Evolutionary conservation across 2,113 vertebrate genomes (phyloP), one percentile per base, ranked within the genome.

Genomic region (Scytalopus superciliaris): DNA sequence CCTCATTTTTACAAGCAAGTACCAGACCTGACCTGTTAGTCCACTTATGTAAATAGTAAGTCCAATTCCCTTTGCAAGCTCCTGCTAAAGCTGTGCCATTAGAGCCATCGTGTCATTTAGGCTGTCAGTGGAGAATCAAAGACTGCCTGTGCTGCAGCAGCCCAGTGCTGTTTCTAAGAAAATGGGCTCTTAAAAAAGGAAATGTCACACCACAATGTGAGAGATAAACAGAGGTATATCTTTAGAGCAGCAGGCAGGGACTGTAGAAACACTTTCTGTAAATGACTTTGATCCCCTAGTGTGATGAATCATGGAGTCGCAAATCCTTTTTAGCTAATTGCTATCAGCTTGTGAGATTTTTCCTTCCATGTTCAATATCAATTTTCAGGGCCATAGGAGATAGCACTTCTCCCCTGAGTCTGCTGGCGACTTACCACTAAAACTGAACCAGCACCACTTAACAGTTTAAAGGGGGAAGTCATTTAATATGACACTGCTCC

Each of bases 271-370:
- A 97, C 88, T 95, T 97, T 97, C 98, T 98, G 98, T 98, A 99
- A 98, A 99, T 98, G 98, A 99, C 98, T 99, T 98, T 97, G 98
- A 99, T 99, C 98, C 98, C 98, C 98, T 90, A 96, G 98, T 97
- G 98, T 98, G 98, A 99, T 99, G 99, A 99, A 98, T 99, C 99
- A 98, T 97, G 98, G 98, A 99, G 98, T 98, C 97, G 97, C 98
- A 98, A 99, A 99, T 99, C 99, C 99, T 99, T 99, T 99, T 99
- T 99, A 99, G 99, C 99, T 99, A 99, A 99, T 99, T 99, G 99
- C 99, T 99, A 99, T 98, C 98, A 99, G 98, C 98, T 98, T 98
- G 98, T 98, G 99, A 99, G 98, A 98, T 98, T 98, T 98, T 97
- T 98, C 96, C 97, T 98, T 97, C 98, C 97, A 97, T 99, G 99